phyloP scores from a whole-genome alignment of 2,797 vertebrate species.

The Orestias chungarensis region DNA sequence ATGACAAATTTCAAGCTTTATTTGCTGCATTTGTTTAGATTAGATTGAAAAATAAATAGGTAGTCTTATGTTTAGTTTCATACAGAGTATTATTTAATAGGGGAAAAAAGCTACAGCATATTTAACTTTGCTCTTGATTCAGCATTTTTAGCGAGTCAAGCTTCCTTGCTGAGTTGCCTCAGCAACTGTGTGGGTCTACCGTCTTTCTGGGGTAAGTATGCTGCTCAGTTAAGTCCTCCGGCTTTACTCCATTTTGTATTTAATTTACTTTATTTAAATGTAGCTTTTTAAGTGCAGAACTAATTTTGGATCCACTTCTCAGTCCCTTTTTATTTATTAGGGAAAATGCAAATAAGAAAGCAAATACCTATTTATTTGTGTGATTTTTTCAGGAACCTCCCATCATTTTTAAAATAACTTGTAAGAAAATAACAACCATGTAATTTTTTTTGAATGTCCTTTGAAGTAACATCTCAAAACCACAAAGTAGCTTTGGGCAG shows the following conservation, averaged over 20 bases:
- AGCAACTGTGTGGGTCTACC: slow-evolving; percentile 63
- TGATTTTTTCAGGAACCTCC: background rate
- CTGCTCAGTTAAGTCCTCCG: slow-evolving; percentile 3
- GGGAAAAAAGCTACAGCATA: slow-evolving; percentile 15
- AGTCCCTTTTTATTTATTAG: background rate
- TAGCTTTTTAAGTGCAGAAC: slow-evolving; percentile 4
- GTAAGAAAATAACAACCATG: background rate
- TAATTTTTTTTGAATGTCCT: background rate
- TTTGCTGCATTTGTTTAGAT: background rate
- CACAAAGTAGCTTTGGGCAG: slow-evolving; percentile 16
- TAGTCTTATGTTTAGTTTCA: slow-evolving; percentile 1
- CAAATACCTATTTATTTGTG: background rate
- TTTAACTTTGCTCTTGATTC: slow-evolving; percentile 44
- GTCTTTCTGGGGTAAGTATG: slow-evolving; percentile 71
- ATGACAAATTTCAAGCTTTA: background rate
- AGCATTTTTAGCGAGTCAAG: slow-evolving; percentile 51
- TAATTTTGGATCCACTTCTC: slow-evolving; percentile 1
- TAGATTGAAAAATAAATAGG: background rate
- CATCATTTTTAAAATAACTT: background rate
- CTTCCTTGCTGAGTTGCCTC: slow-evolving; percentile 71
- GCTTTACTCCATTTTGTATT: background rate
- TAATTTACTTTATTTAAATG: background rate
- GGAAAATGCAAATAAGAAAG: slow-evolving; percentile 2
- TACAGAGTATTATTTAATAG: background rate
- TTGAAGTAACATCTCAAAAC: slow-evolving; percentile 15